These are phyloP conservation scores for Aldabrachelys gigantea DNA, from an alignment of 2,113 vertebrate genomes.

Conservation along the genomic window DNA sequence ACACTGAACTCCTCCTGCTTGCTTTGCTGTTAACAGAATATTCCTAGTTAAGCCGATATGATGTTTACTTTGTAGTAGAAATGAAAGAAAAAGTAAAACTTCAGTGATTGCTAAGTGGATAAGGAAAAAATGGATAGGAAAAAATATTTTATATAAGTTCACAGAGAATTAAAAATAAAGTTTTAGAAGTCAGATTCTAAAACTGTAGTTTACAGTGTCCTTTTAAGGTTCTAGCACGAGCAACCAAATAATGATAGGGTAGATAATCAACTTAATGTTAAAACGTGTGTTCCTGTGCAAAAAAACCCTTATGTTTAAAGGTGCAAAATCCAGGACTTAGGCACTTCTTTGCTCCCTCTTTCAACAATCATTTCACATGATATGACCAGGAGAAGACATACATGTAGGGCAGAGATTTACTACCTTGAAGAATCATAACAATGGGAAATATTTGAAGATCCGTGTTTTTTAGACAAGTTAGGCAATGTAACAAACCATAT, in stretches of 20 bases:
- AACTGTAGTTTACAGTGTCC: background rate
- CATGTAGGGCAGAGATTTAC: background rate
- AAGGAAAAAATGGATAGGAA: background rate
- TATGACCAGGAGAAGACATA: background rate
- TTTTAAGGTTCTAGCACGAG: background rate
- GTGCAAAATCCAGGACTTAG: background rate
- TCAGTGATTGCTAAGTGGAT: background rate
- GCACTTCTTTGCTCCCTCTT: background rate
- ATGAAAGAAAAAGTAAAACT: background rate
- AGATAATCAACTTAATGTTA: no score
- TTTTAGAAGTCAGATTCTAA: background rate
- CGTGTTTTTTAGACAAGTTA: background rate
- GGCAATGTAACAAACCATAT: background rate
- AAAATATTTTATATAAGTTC: background rate
- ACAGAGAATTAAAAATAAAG: background rate
- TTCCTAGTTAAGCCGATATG: background rate
- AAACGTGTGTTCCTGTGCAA: no score
- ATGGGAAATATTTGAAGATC: background rate
- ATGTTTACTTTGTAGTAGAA: background rate
- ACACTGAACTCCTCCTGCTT: background rate
- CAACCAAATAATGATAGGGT: background rate
- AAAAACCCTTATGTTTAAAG: no score
- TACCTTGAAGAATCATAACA: background rate
- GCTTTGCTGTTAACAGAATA: rapidly evolving
- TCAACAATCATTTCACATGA: background rate